Evolutionary conservation across 1,140 invertebrate species (phyloP).

Genomic region (Bombus balteatus): DNA sequence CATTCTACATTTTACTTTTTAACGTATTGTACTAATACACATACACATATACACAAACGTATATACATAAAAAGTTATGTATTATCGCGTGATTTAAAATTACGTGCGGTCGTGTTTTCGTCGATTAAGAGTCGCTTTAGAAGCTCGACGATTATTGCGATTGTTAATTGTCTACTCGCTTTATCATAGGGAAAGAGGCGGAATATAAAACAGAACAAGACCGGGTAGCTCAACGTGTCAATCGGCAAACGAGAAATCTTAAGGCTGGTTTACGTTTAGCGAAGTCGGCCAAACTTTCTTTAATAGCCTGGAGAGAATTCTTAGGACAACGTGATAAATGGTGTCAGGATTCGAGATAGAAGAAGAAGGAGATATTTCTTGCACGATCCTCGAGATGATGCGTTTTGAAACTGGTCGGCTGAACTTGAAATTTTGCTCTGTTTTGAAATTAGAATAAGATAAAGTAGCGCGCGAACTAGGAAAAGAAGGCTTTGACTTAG

Average conservation of each 20-base stretch:
- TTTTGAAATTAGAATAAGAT: not conserved
- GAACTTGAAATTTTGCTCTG: no score
- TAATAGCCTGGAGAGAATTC: not conserved
- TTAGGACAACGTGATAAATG: not conserved
- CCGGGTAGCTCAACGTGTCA: not conserved
- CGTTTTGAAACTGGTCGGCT: no score
- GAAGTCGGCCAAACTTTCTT: not conserved
- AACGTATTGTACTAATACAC: no score
- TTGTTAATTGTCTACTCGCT: constrained; percentile 44
- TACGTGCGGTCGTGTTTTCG: not conserved
- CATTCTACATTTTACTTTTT: not conserved
- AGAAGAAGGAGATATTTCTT: not conserved
- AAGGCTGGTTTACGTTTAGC: not conserved
- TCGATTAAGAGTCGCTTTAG: not conserved
- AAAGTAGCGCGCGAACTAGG: not conserved
- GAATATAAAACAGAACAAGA: not conserved
- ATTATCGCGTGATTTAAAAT: not conserved
- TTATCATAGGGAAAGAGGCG: constrained; percentile 6
- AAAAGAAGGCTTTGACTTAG: not conserved
- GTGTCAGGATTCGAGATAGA: no score
- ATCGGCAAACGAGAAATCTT: not conserved
- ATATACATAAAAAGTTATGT: not conserved
- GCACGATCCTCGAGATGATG: not conserved
- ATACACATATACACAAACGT: not conserved
- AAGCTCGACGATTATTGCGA: constrained; percentile 16